Conservation (phyloP, 2,113 vertebrate genomes). For the Apeltes quadracus region DNA sequence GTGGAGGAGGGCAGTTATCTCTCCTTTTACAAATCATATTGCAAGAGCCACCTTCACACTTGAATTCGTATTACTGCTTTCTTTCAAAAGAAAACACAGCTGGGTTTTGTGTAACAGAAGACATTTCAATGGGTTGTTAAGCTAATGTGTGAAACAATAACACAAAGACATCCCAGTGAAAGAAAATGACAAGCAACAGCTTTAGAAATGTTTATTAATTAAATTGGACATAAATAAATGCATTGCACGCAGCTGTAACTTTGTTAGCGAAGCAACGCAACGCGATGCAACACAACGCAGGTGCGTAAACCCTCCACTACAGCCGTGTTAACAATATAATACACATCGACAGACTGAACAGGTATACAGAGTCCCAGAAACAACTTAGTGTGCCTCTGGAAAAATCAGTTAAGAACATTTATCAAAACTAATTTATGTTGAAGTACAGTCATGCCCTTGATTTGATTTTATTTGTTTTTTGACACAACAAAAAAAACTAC, state of each 20-base stretch:
- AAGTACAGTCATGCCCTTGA: no score
- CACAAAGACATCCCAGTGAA: constrained; percentile 56
- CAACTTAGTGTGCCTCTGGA: no score
- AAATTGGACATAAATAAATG: constrained; percentile 75
- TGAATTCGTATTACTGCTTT: constrained; percentile 39
- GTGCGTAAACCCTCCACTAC: no score
- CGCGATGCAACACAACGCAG: no score
- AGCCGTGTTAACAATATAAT: no score
- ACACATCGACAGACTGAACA: no score
- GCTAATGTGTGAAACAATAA: constrained; percentile 24
- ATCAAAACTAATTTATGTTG: no score
- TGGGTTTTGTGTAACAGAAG: constrained; percentile 26
- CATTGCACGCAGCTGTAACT: constrained; percentile 60
- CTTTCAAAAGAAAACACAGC: constrained; percentile 38
- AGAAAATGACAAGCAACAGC: constrained; percentile 60
- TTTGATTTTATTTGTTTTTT: no score
- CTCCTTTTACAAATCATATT: constrained; percentile 30
- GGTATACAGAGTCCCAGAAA: no score
- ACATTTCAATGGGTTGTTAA: constrained; percentile 29
- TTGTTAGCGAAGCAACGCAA: no score
- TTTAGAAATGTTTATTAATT: constrained; percentile 56
- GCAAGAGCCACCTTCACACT: constrained; percentile 38
- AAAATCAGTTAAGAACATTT: no score
- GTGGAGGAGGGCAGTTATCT: constrained; percentile 8
- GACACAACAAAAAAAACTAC: no score